Conservation (phyloP, 2,113 vertebrate species). For the Engraulis encrasicolus region DNA sequence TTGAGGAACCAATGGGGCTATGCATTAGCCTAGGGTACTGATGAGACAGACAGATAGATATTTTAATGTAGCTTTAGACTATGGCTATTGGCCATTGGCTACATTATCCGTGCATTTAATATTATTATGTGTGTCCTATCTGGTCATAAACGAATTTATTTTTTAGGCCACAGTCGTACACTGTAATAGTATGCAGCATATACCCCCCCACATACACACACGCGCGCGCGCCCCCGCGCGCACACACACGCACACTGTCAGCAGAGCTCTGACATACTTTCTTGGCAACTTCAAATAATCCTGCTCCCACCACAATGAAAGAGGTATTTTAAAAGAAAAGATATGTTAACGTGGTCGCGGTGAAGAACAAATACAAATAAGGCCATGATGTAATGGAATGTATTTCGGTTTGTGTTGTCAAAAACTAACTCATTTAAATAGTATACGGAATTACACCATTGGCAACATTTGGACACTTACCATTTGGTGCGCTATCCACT, state of each 20-base stretch:
- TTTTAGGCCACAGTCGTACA: too few species aligned
- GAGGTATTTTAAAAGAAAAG: background rate
- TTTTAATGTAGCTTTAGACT: too few species aligned
- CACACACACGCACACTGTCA: too few species aligned
- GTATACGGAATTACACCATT: background rate
- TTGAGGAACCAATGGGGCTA: background rate
- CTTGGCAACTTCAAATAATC: background rate
- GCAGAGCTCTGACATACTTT: background rate
- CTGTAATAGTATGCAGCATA: too few species aligned
- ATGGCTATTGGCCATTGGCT: too few species aligned
- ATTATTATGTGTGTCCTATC: too few species aligned
- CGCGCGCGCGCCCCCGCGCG: too few species aligned
- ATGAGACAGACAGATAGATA: too few species aligned
- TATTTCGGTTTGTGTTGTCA: background rate
- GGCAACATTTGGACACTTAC: background rate
- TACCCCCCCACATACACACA: too few species aligned
- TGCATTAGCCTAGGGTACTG: too few species aligned
- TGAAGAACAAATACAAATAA: background rate
- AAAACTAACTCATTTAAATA: background rate
- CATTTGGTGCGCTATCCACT: background rate
- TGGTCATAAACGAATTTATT: too few species aligned
- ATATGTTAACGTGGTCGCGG: background rate
- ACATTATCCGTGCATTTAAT: too few species aligned
- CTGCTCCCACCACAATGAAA: background rate
- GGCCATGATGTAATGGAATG: background rate